phyloP scores from a whole-genome alignment of 1,140 invertebrate species.

The Chlorops oryzae region DNA sequence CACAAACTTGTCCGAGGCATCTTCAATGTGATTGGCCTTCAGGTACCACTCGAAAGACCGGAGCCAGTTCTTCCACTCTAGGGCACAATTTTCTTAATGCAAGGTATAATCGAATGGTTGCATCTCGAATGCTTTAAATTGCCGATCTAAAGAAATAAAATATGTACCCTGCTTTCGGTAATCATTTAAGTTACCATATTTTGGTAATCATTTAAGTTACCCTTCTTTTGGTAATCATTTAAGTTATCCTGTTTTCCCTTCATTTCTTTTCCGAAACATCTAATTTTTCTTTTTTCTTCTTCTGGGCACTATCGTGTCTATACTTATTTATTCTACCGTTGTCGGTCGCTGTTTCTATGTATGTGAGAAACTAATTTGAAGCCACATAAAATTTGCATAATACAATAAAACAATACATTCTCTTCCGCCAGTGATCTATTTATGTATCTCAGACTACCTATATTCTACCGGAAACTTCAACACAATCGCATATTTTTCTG shows the following conservation, averaged over 20 bases:
- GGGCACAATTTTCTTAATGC: not conserved
- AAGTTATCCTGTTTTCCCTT: too few species aligned
- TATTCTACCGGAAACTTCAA: too few species aligned
- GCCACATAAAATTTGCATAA: too few species aligned
- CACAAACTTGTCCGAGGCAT: not conserved
- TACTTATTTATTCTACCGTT: too few species aligned
- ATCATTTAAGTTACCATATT: not conserved
- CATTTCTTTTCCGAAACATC: not conserved
- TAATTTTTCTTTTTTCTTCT: not conserved
- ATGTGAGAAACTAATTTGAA: too few species aligned
- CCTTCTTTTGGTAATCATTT: not conserved
- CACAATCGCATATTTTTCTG: too few species aligned
- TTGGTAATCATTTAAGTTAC: not conserved
- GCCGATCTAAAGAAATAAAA: not conserved
- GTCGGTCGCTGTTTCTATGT: too few species aligned
- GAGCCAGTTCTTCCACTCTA: not conserved
- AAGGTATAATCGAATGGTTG: not conserved
- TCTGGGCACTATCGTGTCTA: not conserved
- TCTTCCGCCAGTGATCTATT: too few species aligned
- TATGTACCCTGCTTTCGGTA: not conserved
- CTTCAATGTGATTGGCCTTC: not conserved
- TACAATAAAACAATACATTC: too few species aligned
- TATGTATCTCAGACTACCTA: too few species aligned
- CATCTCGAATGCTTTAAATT: not conserved
- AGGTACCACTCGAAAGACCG: not conserved